Base-by-base conservation (phyloP, 2,797 vertebrate species). In the Gadopsis bispinosus region DNA sequence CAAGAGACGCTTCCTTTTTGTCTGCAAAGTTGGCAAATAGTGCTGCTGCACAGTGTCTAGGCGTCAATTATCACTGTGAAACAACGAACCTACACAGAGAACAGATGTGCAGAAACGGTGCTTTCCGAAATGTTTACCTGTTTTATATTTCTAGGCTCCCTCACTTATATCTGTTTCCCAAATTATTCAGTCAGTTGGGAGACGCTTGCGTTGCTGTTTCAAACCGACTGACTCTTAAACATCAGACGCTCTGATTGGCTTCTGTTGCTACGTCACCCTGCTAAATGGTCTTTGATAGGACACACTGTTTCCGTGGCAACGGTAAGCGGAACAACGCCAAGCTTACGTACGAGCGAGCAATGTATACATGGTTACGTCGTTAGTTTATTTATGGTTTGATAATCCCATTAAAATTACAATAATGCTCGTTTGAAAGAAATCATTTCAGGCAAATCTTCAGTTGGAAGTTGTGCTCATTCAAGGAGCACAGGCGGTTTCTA, bases 181-280 rank as follows among this genome's bases (percentile, higher is more conserved):
- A 48, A 8, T 66, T 73, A 55, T 5, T 50, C 51, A 56, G 80
- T 80, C 89, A 84, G 77, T 88, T 91, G 53, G 62, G 80, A 87
- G 88, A 65, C 7, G 86, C 90, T 92, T 84, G 78, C 63, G 75
- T 73, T 48, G 66, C 79, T 48, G 74, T 93, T 95, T 96, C 90
- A 95, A 95, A 95, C 80, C 33, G n/a, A 31, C 45, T 0, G 22
- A 85, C 85, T n/a, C 48, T 19, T 4, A 47, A 95, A 89, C 84
- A 94, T 92, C 77, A 8, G 1, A 4, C 14, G 7, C 66, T 66
- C 4, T 76, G 89, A 95, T 94, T 93, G 93, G 95, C 69, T 88
- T 0, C 10, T 8, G 20, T 29, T 29, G 45, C 12, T 4, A 16
- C n/a, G 5, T 8, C 10, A 0, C 5, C 14, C 3, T 59, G 43